Evolutionary conservation across 1,140 invertebrate genomes (phyloP).

Genomic region (Drosophila punjabiensis): DNA sequence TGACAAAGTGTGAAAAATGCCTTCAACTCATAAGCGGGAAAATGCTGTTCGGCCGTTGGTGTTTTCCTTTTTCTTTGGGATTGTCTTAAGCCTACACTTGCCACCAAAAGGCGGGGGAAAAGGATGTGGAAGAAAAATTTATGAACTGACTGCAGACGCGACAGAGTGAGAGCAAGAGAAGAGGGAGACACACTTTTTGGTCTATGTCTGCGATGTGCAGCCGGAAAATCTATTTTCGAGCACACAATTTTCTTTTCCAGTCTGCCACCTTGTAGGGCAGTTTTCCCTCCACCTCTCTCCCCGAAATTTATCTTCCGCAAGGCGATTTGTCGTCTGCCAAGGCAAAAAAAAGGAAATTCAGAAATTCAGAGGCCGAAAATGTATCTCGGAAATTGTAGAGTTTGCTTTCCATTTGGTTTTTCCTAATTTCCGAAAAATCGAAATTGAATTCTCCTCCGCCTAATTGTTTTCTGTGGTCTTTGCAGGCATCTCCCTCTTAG

Average conservation of each 20-base stretch:
- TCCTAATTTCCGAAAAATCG: constrained; percentile 54
- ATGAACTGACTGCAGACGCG: constrained; percentile 79
- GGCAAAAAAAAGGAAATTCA: constrained; percentile 12
- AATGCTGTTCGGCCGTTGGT: constrained; percentile 16
- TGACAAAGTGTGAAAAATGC: constrained; percentile 81
- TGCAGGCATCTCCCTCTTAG: neutral
- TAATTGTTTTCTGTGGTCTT: constrained; percentile 27
- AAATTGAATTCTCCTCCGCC: constrained; percentile 38
- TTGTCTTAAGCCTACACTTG: constrained; percentile 61
- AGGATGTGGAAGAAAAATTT: constrained; percentile 69
- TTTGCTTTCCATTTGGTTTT: constrained; percentile 45
- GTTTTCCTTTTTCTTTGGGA: constrained; percentile 50
- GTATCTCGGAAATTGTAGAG: constrained; percentile 25
- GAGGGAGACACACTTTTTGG: constrained; percentile 11
- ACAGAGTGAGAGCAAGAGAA: constrained; percentile 19
- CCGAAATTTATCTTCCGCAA: constrained; percentile 58
- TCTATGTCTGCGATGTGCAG: constrained; percentile 48
- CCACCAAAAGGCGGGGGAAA: constrained; percentile 35
- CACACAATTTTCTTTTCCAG: constrained; percentile 80
- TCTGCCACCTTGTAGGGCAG: constrained; percentile 71
- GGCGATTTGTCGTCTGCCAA: constrained; percentile 70
- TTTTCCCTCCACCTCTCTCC: constrained; percentile 14
- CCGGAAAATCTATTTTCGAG: constrained; percentile 79
- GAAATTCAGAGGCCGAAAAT: constrained; percentile 28
- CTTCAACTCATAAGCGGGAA: constrained; percentile 42